These are phyloP conservation scores for Hoplias malabaricus DNA, from an alignment of 2,113 vertebrate genomes.

Conservation along the genomic window DNA sequence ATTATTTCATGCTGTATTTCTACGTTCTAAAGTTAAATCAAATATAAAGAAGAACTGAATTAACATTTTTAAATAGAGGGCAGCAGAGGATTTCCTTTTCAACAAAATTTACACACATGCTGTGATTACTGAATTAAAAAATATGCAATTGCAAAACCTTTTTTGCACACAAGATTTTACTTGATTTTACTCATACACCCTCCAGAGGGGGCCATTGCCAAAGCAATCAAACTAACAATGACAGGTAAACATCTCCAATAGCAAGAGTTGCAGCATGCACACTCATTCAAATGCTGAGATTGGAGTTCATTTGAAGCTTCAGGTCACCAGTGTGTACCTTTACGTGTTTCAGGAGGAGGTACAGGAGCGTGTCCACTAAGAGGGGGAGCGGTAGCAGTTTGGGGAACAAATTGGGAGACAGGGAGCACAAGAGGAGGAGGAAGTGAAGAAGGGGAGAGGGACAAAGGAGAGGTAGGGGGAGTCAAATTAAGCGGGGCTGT, in stretches of 20 bases:
- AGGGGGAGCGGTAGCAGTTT: conserved; percentile 34
- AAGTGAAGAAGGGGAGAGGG: conserved; percentile 39
- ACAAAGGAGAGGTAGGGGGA: conserved; percentile 20
- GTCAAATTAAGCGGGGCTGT: conserved; percentile 40
- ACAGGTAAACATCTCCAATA: too few species aligned
- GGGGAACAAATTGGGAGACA: conserved; percentile 48
- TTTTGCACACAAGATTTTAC: too few species aligned
- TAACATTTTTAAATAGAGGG: background rate
- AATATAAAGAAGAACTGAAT: too few species aligned
- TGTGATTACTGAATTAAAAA: too few species aligned
- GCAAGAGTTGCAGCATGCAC: background rate
- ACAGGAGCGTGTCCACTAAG: conserved; percentile 31
- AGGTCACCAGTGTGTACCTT: conserved; percentile 62
- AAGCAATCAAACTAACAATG: too few species aligned
- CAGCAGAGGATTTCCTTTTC: too few species aligned
- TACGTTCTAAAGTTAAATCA: too few species aligned
- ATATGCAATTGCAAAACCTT: too few species aligned
- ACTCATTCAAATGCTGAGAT: conserved; percentile 17
- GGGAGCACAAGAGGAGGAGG: background rate
- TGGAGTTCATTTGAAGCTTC: background rate
- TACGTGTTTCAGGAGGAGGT: conserved; percentile 49
- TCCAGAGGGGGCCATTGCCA: background rate
- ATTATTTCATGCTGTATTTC: too few species aligned
- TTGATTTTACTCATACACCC: background rate
- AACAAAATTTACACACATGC: too few species aligned